Evolutionary conservation across 2,113 vertebrate species (phyloP).

Genomic region (Fregata magnificens): DNA sequence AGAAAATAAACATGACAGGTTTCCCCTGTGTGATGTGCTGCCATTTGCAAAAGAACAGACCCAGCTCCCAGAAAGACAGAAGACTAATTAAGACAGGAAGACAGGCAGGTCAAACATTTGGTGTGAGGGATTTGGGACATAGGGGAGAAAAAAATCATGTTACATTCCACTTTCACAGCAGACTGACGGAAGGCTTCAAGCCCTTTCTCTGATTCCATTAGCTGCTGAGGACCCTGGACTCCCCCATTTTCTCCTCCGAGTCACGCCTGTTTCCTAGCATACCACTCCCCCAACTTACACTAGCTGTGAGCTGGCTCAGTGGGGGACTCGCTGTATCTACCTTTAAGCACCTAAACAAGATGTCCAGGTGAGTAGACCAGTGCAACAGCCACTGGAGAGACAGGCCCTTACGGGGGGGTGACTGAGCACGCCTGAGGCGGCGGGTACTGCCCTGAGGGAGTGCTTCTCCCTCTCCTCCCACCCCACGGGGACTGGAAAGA

Average conservation of each 20-base stretch:
- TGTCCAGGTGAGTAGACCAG: not conserved
- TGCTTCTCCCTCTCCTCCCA: not conserved
- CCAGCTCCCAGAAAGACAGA: constrained; percentile 60
- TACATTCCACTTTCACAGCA: constrained; percentile 62
- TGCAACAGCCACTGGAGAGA: not conserved
- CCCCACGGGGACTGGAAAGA: not conserved
- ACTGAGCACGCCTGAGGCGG: accelerated
- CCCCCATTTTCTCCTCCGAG: not conserved
- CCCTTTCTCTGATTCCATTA: constrained; percentile 7
- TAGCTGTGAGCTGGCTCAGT: not conserved
- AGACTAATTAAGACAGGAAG: constrained; percentile 75
- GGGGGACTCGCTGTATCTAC: accelerated
- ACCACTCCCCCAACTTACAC: not conserved
- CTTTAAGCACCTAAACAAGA: not conserved
- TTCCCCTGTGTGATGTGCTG: constrained; percentile 64
- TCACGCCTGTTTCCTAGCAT: not conserved
- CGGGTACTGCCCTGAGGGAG: accelerated
- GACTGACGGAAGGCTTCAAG: constrained; percentile 20
- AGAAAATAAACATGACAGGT: constrained; percentile 78
- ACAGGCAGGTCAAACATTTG: constrained; percentile 76
- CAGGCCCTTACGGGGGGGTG: too few species aligned
- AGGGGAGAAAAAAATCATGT: constrained; percentile 66
- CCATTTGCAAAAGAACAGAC: constrained; percentile 77
- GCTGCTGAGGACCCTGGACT: not conserved
- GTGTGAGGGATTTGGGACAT: constrained; percentile 60